Evolutionary conservation across 2,797 vertebrate species (phyloP), one percentile per base, ranked within the genome.

Genomic region (Sparus aurata): DNA sequence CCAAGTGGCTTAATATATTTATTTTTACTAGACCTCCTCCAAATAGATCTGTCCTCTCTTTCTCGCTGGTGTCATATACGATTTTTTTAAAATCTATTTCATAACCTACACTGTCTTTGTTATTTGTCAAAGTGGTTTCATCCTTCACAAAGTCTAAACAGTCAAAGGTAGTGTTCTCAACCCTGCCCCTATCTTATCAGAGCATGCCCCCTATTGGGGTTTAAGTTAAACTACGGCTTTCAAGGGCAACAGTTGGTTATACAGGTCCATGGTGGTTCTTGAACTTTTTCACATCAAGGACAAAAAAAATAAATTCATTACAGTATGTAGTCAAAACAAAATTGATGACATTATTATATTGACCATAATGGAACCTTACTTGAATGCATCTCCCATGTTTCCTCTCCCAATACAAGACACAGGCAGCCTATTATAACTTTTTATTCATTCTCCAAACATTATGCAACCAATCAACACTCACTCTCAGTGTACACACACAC

Each of bases 391-490:
- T 60, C 6, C 38, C 13, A 38, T 11, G 41, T 5, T 10, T 4
- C 50, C 17, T 46, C 7, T 16, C 12, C 18, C 12, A 20, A 57
- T 7, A 27, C 1, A 77, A 76, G 75, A 4, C 10, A 71, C 54
- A 63, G 1, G 47, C 60, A 64, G 73, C 11, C 12, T 84, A 20
- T 57, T 87, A 5, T 59, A 79, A 81, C 22, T 57, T 79, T 91
- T 91, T 85, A 88, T 90, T 93, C 15, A 77, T 77, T 88, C 23
- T 79, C 34, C 53, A 89, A 87, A 86, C 59, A 87, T 80, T 70
- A 54, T 60, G 46, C 75, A 84, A 82, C 66, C 71, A 85, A 66
- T 80, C 77, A 73, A 81, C 79, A 85, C 74, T 89, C 84, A 69
- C 50, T 60, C 75, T 27, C 41, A 16, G 5, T 49, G 50, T 13